Evolutionary conservation across 2,888 invertebrate species (phyloP).

Genomic region (Hoplodrina blanda): DNA sequence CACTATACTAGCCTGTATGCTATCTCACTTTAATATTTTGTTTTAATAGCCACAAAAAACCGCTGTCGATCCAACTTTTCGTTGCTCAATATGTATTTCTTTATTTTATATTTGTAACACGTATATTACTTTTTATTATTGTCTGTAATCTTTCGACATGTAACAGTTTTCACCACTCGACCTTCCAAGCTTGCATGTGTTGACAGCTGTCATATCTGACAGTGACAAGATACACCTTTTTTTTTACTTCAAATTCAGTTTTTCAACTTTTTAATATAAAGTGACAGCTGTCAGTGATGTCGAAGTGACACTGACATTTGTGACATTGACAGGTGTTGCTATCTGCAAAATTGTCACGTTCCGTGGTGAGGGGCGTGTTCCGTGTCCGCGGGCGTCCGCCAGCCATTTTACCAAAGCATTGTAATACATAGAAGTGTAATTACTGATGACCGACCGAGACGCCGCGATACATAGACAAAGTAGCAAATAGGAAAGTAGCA

Average conservation of each 20-base stretch:
- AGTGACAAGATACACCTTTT: constrained; percentile 30
- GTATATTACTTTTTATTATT: constrained; percentile 41
- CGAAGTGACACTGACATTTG: constrained; percentile 19
- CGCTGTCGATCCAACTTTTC: constrained; percentile 48
- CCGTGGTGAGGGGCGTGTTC: constrained; percentile 49
- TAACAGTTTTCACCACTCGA: constrained; percentile 46
- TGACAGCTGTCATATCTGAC: constrained; percentile 49
- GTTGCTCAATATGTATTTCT: constrained; percentile 66
- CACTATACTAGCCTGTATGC: not conserved
- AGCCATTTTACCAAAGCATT: constrained; percentile 74
- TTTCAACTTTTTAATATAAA: constrained; percentile 33
- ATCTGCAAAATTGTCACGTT: constrained; percentile 50
- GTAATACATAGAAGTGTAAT: constrained; percentile 63
- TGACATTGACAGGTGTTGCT: constrained; percentile 49
- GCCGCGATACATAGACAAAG: constrained; percentile 13
- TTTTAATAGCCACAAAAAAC: not conserved
- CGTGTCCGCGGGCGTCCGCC: constrained; percentile 63
- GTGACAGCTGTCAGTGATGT: constrained; percentile 45
- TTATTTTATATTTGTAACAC: constrained; percentile 45
- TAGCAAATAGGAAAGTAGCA: constrained; percentile 23
- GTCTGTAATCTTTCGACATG: constrained; percentile 50
- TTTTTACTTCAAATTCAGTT: constrained; percentile 32
- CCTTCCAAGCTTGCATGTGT: constrained; percentile 56
- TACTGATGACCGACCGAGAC: constrained; percentile 46
- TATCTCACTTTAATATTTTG: constrained; percentile 15